These are phyloP conservation scores for Drosophila mercatorum DNA, from an alignment of 2,888 invertebrate genomes.

Conservation along the genomic window DNA sequence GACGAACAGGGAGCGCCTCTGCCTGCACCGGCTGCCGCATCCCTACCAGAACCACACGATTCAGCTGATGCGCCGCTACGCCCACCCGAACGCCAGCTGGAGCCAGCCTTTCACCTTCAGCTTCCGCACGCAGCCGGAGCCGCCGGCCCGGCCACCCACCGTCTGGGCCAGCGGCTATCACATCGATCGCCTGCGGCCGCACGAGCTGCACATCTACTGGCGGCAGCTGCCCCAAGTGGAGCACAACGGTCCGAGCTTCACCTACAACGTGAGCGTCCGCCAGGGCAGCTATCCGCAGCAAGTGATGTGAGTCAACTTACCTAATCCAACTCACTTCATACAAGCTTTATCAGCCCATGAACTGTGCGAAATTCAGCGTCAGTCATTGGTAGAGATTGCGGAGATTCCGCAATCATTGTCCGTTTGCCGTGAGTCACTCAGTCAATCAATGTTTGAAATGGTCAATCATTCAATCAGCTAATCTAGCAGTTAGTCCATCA, in stretches of 20 bases:
- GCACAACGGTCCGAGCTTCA: slow-evolving; percentile 90
- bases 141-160: slow-evolving; percentile 88
- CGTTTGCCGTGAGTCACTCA: too few relatives aligned
- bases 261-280: slow-evolving; percentile 86
- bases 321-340: background rate
- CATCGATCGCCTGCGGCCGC: slow-evolving; percentile 86
- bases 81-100: slow-evolving; percentile 86
- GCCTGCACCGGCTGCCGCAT: slow-evolving; percentile 57
- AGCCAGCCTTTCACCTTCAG: slow-evolving; percentile 87
- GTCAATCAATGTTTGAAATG: too few relatives aligned
- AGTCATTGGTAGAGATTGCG: too few relatives aligned
- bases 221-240: slow-evolving; percentile 88
- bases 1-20: slow-evolving; percentile 38
- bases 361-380: too few relatives aligned
- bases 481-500: too few relatives aligned
- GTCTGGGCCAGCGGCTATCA: slow-evolving; percentile 89
- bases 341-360: background rate
- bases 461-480: too few relatives aligned
- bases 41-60: slow-evolving; percentile 87
- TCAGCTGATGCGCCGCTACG: slow-evolving; percentile 86
- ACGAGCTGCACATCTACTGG: slow-evolving; percentile 91
- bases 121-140: slow-evolving; percentile 86
- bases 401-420: too few relatives aligned
- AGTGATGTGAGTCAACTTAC: slow-evolving; percentile 51
- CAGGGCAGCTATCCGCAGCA: slow-evolving; percentile 37